These are phyloP conservation scores for Acanthosoma haemorrhoidale DNA, from an alignment of 2,888 invertebrate species.

Conservation along the genomic window DNA sequence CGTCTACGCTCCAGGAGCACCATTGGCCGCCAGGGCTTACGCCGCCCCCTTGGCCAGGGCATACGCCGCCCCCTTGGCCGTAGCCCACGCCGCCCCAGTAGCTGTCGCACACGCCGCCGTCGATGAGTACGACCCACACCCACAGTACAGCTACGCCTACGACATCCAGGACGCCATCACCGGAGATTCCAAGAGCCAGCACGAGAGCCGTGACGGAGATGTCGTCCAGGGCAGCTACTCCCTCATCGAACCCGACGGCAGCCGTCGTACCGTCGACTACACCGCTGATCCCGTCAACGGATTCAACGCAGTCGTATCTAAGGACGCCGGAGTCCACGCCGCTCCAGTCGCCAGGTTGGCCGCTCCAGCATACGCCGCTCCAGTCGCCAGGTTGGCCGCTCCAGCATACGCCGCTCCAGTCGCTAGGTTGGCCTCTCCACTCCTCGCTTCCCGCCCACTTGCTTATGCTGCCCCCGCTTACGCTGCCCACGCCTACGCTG, in stretches of 20 bases:
- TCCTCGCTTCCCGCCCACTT: neutral
- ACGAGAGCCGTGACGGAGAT: slow-evolving; percentile 20
- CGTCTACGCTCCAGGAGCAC: slow-evolving; percentile 25
- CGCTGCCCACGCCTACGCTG: slow-evolving; percentile 31
- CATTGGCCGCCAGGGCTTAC: slow-evolving; percentile 22
- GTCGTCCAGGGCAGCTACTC: slow-evolving; percentile 27
- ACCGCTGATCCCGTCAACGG: slow-evolving; percentile 28
- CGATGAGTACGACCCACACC: slow-evolving; percentile 24
- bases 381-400: neutral
- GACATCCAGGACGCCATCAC: slow-evolving; percentile 25
- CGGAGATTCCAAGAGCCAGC: slow-evolving; percentile 26
- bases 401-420: neutral
- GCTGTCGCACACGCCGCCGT: slow-evolving; percentile 7
- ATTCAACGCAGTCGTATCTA: slow-evolving; percentile 27
- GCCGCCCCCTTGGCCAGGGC: slow-evolving; percentile 14
- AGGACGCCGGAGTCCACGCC: slow-evolving; percentile 12
- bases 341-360: slow-evolving; percentile 6
- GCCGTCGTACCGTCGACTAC: slow-evolving; percentile 15
- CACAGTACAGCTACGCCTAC: slow-evolving; percentile 27
- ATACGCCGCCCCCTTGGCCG: slow-evolving; percentile 45
- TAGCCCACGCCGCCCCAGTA: neutral
- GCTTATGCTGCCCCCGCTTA: neutral
- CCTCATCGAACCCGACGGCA: slow-evolving; percentile 23
- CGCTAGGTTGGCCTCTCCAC: neutral
- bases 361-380: neutral